Evolutionary conservation across 2,797 vertebrate species (phyloP).

Genomic region (Myripristis murdjan): DNA sequence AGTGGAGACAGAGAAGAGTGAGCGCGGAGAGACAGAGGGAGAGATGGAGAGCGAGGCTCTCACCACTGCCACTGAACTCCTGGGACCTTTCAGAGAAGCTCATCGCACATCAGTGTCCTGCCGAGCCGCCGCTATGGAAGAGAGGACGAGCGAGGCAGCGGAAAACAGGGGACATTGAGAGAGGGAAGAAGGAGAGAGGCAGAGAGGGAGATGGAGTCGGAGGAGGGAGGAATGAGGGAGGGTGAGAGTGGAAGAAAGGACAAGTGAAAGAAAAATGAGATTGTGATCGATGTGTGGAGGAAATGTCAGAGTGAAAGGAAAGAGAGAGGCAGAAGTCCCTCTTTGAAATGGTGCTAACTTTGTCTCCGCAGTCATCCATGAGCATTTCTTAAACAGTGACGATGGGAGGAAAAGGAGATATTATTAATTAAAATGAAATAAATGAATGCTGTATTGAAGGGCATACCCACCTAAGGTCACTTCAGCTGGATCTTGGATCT

Average conservation of each 20-base stretch:
- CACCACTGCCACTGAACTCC: slow-evolving; percentile 88
- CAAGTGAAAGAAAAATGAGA: slow-evolving; percentile 25
- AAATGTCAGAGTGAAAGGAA: background rate
- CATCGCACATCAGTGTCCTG: slow-evolving; percentile 84
- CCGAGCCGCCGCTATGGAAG: slow-evolving; percentile 79
- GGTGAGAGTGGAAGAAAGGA: background rate
- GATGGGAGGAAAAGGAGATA: background rate
- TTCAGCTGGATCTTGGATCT: no score
- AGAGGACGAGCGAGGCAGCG: slow-evolving; percentile 84
- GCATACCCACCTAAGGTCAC: no score
- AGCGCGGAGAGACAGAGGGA: slow-evolving; percentile 76
- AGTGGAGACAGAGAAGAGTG: slow-evolving; percentile 20
- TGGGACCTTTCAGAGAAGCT: slow-evolving; percentile 92
- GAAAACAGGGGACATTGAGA: slow-evolving; percentile 55
- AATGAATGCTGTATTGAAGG: no score
- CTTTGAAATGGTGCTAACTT: slow-evolving; percentile 4
- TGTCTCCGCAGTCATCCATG: background rate
- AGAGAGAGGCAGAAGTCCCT: background rate
- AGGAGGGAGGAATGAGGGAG: background rate
- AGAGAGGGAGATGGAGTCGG: background rate
- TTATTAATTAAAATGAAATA: no score
- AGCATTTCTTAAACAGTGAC: no score
- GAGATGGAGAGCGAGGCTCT: no score
- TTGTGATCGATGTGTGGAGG: slow-evolving; percentile 24
- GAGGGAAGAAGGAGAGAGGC: background rate